Evolutionary conservation across 2,113 vertebrate genomes (phyloP).

Genomic region (Dipodomys spectabilis): DNA sequence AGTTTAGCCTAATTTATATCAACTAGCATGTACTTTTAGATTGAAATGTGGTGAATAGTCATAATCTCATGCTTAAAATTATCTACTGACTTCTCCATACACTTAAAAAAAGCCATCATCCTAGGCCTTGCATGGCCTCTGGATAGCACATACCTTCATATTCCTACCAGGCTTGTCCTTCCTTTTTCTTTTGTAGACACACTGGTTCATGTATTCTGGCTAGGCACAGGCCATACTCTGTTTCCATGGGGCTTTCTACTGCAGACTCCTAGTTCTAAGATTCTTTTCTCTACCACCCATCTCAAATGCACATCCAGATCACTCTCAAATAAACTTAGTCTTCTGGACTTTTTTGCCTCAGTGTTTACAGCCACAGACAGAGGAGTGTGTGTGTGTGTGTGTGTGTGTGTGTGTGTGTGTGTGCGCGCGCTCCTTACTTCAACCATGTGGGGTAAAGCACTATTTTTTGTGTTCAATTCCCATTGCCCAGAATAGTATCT

Average conservation of each 20-base stretch:
- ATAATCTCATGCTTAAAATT: neutral
- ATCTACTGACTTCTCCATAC: neutral
- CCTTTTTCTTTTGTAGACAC: neutral
- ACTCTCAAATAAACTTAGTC: neutral
- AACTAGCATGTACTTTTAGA: neutral
- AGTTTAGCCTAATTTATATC: neutral
- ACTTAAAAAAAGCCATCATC: neutral
- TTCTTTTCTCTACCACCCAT: neutral
- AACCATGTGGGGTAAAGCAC: neutral
- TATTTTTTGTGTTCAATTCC: neutral
- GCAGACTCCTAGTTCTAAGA: rapidly evolving
- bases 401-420: neutral
- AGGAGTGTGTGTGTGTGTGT: neutral
- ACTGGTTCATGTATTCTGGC: neutral
- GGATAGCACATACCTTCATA: neutral
- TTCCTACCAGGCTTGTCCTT: rapidly evolving
- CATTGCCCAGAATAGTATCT: neutral
- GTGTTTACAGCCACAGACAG: neutral
- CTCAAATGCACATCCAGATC: neutral
- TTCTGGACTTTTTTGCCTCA: neutral
- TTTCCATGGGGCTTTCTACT: neutral
- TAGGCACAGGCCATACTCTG: rapidly evolving
- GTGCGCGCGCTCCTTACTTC: neutral
- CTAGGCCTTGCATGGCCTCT: neutral
- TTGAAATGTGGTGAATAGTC: neutral